Percentiles rank a stretch among this genome's conserved stretches.
These are phyloP conservation scores for Ctenicera cuprea DNA, from an alignment of 2,888 invertebrate species.

Conservation along the genomic window DNA sequence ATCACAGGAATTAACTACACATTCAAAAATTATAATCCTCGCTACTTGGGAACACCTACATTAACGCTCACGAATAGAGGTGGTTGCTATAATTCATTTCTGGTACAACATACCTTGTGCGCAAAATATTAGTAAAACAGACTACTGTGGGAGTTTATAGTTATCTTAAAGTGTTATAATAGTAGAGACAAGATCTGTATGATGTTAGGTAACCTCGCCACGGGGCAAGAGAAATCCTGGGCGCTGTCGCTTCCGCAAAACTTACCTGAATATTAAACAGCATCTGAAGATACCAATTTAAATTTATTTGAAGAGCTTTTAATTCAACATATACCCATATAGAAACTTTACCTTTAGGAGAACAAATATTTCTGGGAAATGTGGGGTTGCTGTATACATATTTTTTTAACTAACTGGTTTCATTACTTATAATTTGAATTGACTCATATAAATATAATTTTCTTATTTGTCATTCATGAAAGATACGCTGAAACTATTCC, in stretches of 20 bases:
- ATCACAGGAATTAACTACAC: conserved; percentile 26
- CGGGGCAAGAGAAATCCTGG: conserved; percentile 57
- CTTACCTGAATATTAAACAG: conserved; percentile 10
- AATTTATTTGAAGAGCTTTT: background rate
- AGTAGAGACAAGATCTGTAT: conserved; percentile 48
- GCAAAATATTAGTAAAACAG: conserved; percentile 46
- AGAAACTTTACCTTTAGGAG: no score
- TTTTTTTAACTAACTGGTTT: no score
- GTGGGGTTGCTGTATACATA: no score
- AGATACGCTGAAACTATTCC: no score
- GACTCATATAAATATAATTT: no score
- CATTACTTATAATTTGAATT: no score
- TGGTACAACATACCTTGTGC: conserved; percentile 35
- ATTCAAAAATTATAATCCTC: conserved; percentile 29
- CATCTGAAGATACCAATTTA: background rate
- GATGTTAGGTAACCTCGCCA: conserved; percentile 56
- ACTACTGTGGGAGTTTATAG: conserved; percentile 55
- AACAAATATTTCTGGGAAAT: no score
- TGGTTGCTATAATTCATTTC: conserved; percentile 43
- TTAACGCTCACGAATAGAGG: conserved; percentile 28
- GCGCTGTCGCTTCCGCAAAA: conserved; percentile 55
- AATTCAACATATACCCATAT: background rate
- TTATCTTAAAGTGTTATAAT: conserved; percentile 48
- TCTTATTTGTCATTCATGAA: no score
- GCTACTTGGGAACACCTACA: conserved; percentile 41